These are phyloP conservation scores for Notothenia rossii DNA, from an alignment of 2,113 vertebrate genomes.

Conservation along the genomic window DNA sequence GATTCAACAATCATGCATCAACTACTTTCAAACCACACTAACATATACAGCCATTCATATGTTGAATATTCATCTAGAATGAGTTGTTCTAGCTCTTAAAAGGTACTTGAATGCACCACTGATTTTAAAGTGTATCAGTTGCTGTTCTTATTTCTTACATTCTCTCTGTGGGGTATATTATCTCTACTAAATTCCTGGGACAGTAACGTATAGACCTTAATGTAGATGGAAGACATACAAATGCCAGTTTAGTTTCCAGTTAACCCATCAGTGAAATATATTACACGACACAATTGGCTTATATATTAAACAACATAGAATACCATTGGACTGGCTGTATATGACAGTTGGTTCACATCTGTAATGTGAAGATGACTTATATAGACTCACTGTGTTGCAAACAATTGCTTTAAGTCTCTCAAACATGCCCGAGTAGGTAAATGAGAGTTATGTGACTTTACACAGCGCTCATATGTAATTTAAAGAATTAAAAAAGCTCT, in stretches of 20 bases:
- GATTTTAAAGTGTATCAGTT: too few relatives aligned
- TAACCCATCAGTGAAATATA: neutral
- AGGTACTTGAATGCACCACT: too few relatives aligned
- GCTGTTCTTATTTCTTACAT: neutral
- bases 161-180: neutral
- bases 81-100: neutral
- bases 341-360: conserved; percentile 1
- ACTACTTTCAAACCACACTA: conserved; percentile 19
- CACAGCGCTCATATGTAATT: neutral
- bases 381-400: conserved; percentile 20
- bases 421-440: neutral
- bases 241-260: neutral
- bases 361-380: conserved; percentile 1
- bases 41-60: conserved; percentile 16
- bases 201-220: too few relatives aligned
- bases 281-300: neutral
- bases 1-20: conserved; percentile 9
- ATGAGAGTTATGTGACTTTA: neutral
- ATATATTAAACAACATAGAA: neutral
- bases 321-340: conserved; percentile 14
- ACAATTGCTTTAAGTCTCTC: conserved; percentile 8
- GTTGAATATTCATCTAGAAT: neutral
- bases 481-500: neutral
- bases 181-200: too few relatives aligned
- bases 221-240: neutral